These are phyloP conservation scores for Reticulitermes lucifugus DNA, from an alignment of 2,888 invertebrate genomes.

Conservation along the genomic window DNA sequence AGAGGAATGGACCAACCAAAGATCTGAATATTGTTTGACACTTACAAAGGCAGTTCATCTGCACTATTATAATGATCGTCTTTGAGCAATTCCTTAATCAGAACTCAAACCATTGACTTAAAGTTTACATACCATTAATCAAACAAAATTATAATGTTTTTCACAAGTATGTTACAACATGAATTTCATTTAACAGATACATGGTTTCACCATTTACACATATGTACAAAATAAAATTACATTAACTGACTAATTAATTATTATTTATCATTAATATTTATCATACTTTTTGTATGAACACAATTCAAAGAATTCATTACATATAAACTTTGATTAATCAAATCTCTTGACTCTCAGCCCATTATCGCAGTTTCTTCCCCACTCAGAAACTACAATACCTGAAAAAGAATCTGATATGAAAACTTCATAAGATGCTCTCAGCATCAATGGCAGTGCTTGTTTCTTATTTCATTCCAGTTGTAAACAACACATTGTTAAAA, in stretches of 20 bases:
- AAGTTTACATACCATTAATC: neutral
- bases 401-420: neutral
- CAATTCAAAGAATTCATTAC: constrained; percentile 23
- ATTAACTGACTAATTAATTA: neutral
- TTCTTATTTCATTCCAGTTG: neutral
- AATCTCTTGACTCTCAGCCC: neutral
- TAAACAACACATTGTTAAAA: neutral
- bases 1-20: neutral
- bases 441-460: constrained; percentile 22
- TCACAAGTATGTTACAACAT: neutral
- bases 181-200: neutral
- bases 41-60: constrained; percentile 9
- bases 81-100: constrained; percentile 37
- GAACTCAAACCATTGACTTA: neutral
- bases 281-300: constrained; percentile 15
- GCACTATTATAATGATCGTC: constrained; percentile 37
- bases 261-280: neutral
- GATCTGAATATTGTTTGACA: neutral
- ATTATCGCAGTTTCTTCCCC: neutral
- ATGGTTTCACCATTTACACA: neutral
- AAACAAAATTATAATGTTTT: neutral
- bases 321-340: constrained; percentile 2
- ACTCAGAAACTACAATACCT: neutral
- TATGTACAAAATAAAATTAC: constrained; percentile 26
- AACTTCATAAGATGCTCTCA: neutral